Evolutionary conservation across 2,113 vertebrate species (phyloP).

Genomic region (Tricholaema leucomelas): DNA sequence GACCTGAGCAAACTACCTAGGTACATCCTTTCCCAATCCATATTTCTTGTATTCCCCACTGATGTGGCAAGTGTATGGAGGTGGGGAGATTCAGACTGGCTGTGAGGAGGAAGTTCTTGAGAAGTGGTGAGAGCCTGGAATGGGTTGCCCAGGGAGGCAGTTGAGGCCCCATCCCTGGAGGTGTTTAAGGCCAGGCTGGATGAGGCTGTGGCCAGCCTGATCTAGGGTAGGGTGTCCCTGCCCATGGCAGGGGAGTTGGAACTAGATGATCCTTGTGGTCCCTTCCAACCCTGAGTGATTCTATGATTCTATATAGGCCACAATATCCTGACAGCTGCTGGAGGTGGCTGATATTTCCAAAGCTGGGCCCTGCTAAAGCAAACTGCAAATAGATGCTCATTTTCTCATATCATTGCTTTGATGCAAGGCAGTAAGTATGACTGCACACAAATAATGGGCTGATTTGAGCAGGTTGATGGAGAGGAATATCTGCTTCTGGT

Average conservation of each 20-base stretch:
- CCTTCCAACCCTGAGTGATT: too few species aligned
- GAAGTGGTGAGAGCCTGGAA: too few species aligned
- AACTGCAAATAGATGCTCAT: background rate
- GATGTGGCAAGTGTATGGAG: background rate
- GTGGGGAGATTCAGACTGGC: too few species aligned
- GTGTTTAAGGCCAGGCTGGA: too few species aligned
- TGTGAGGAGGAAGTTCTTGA: too few species aligned
- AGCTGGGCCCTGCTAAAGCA: background rate
- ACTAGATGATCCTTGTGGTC: too few species aligned
- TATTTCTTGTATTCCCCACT: background rate
- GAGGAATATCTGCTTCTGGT: background rate
- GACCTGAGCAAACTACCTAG: fast-evolving
- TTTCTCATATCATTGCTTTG: background rate
- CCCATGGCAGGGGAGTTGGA: too few species aligned
- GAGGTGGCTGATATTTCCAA: background rate
- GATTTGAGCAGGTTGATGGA: background rate
- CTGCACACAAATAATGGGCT: background rate
- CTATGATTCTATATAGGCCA: too few species aligned
- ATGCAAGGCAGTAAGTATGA: background rate
- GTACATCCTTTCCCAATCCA: background rate
- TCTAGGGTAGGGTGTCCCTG: too few species aligned
- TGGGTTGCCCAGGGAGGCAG: too few species aligned
- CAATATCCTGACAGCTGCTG: background rate
- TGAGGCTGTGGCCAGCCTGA: too few species aligned
- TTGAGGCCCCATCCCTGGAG: too few species aligned